Evolutionary conservation across 2,113 vertebrate genomes (phyloP).

Genomic region (Xiphophorus maculatus): DNA sequence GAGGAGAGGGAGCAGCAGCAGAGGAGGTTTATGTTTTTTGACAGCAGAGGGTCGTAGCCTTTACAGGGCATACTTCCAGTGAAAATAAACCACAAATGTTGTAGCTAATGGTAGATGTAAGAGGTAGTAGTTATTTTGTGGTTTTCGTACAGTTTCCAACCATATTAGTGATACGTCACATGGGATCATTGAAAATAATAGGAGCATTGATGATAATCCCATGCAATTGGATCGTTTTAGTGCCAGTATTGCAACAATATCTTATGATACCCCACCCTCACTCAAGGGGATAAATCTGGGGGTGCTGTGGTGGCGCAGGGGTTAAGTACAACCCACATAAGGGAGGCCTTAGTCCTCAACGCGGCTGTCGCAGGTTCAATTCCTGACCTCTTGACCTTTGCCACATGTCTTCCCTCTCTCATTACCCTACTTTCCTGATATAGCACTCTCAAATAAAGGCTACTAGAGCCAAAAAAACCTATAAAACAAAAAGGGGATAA

Average conservation of each 20-base stretch:
- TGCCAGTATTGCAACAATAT: background rate
- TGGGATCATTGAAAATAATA: background rate
- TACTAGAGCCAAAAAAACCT: no score
- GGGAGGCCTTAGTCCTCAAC: no score
- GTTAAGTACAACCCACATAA: no score
- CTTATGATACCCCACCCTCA: background rate
- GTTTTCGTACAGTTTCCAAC: background rate
- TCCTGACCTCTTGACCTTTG: no score
- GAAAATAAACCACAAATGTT: constrained; percentile 16
- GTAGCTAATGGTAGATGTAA: constrained; percentile 7
- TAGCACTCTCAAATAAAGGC: no score
- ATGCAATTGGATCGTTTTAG: background rate
- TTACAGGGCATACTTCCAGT: constrained; percentile 22
- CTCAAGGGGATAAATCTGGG: background rate
- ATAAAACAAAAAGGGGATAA: no score
- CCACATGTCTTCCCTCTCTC: no score
- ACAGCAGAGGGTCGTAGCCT: constrained; percentile 40
- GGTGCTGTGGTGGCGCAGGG: no score
- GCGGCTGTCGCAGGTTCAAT: no score
- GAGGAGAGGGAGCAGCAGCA: constrained; percentile 20
- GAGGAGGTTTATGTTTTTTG: constrained; percentile 57
- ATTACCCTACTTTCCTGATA: no score
- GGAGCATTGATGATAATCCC: background rate
- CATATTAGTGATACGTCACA: background rate
- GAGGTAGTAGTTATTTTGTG: background rate